A percentile compares a stretch with the other conserved stretches of the same genome.
phyloP scores from a whole-genome alignment of 2,797 vertebrate species.

The Schizothorax lantsangensis region DNA sequence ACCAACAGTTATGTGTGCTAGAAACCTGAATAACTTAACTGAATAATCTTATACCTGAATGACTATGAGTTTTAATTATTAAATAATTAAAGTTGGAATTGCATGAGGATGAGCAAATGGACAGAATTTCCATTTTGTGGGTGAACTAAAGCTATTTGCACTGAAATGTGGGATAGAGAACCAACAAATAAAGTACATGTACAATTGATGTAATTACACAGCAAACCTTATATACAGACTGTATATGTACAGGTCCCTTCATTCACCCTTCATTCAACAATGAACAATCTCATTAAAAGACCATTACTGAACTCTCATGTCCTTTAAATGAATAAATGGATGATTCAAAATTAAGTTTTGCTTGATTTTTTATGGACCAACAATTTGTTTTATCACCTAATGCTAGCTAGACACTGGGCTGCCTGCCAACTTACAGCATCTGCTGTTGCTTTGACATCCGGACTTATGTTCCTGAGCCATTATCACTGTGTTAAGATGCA shows the following conservation, averaged over 20 bases:
- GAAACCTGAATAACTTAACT: too few relatives aligned
- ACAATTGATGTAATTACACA: background rate
- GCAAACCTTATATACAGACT: background rate
- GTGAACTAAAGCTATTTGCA: too few relatives aligned
- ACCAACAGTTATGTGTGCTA: background rate
- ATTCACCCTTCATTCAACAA: background rate
- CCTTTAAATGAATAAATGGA: background rate
- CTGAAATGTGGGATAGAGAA: background rate
- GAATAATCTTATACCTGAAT: background rate
- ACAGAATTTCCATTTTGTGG: too few relatives aligned
- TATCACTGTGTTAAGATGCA: background rate
- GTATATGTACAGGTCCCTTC: background rate
- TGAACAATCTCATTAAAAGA: background rate
- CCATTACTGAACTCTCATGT: background rate
- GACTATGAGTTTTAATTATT: background rate
- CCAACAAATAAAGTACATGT: background rate
- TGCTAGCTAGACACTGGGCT: background rate
- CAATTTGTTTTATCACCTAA: background rate
- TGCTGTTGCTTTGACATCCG: background rate
- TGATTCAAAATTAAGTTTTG: background rate
- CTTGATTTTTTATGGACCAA: background rate
- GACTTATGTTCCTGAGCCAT: background rate
- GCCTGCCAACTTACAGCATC: background rate
- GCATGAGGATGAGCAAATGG: background rate
- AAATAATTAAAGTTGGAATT: background rate